phyloP scores from a whole-genome alignment of 2,888 invertebrate species.

The Sialis lutaria region DNA sequence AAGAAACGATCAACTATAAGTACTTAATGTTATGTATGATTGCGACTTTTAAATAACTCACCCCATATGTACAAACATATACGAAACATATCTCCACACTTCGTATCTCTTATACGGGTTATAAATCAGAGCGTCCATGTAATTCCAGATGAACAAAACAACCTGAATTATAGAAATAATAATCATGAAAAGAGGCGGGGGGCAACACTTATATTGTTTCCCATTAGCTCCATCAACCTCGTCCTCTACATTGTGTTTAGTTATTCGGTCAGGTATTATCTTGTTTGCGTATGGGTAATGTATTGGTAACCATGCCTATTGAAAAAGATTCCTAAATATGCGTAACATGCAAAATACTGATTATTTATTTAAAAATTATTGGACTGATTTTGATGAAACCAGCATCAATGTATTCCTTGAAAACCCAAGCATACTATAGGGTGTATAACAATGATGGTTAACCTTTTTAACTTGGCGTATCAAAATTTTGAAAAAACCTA shows the following conservation, averaged over 20 bases:
- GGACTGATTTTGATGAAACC: too few relatives aligned
- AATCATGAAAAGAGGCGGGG: slow-evolving; percentile 85
- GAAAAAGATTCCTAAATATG: too few relatives aligned
- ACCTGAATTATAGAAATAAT: slow-evolving; percentile 79
- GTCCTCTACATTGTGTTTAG: slow-evolving; percentile 17
- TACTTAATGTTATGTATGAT: too few relatives aligned
- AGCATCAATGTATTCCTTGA: too few relatives aligned
- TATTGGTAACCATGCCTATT: too few relatives aligned
- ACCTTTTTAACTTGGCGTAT: too few relatives aligned
- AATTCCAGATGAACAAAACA: slow-evolving; percentile 31
- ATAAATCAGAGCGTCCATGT: slow-evolving; percentile 61
- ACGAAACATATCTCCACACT: slow-evolving; percentile 85
- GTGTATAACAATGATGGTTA: too few relatives aligned
- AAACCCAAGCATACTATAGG: too few relatives aligned
- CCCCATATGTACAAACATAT: slow-evolving; percentile 95
- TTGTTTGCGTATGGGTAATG: slow-evolving; percentile 33
- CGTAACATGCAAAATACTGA: too few relatives aligned
- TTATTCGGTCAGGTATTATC: slow-evolving; percentile 9
- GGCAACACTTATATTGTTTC: slow-evolving; percentile 82
- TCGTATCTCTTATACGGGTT: slow-evolving; percentile 72
- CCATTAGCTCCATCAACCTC: slow-evolving; percentile 59
- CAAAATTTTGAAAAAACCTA: too few relatives aligned
- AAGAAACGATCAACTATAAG: too few relatives aligned
- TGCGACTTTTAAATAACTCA: slow-evolving; percentile 23
- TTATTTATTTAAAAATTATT: too few relatives aligned